These are phyloP conservation scores for Gymnorhina tibicen DNA, from an alignment of 2,113 vertebrate genomes.

Conservation along the genomic window DNA sequence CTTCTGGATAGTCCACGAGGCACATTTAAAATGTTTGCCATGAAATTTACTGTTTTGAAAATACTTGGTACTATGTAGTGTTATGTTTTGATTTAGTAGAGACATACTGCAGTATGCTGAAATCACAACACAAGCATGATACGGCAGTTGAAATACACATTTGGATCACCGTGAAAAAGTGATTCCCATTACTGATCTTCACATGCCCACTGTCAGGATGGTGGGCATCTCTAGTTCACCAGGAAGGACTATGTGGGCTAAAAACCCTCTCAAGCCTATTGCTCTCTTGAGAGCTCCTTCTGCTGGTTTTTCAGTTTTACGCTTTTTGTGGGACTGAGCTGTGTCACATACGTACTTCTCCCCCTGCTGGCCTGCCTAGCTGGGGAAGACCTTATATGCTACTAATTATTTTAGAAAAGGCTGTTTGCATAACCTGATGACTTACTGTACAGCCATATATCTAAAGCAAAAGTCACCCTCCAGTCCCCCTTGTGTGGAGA, in stretches of 20 bases:
- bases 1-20: background rate
- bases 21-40: background rate
- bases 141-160: background rate
- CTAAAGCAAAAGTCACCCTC: background rate
- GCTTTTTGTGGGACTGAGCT: background rate
- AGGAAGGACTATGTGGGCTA: background rate
- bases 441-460: background rate
- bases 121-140: background rate
- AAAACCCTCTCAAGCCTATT: background rate
- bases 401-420: background rate
- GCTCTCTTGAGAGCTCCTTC: background rate
- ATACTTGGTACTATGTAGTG: background rate
- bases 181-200: background rate
- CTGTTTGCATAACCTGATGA: background rate
- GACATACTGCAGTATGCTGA: background rate
- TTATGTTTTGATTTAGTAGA: background rate
- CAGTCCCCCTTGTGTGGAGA: background rate
- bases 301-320: background rate
- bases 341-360: fast-evolving
- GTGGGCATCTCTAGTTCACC: background rate
- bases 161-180: background rate
- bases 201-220: background rate
- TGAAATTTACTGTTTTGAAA: background rate
- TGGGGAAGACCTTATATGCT: background rate
- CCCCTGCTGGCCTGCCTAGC: background rate